Evolutionary conservation across 2,797 vertebrate species (phyloP).

Genomic region (Halcyon smyrnensis): DNA sequence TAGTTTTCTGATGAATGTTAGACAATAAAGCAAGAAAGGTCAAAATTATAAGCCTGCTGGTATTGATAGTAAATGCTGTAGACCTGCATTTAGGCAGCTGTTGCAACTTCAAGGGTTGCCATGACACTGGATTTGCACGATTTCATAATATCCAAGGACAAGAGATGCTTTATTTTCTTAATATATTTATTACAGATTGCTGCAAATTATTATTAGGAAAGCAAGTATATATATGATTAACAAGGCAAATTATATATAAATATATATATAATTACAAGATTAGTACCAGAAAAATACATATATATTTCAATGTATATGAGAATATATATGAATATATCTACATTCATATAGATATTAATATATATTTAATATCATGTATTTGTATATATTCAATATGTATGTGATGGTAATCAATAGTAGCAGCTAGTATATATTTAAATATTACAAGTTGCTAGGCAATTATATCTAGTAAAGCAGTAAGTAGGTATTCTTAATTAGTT

Average conservation of each 20-base stretch:
- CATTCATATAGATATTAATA: no score
- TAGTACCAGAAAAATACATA: not conserved
- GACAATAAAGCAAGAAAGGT: not conserved
- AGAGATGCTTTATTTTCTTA: not conserved
- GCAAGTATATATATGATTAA: not conserved
- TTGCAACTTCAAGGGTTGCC: rapidly evolving
- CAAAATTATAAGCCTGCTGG: not conserved
- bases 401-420: not conserved
- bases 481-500: not conserved
- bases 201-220: not conserved
- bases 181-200: not conserved
- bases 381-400: no score
- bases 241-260: not conserved
- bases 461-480: not conserved
- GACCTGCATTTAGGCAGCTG: not conserved
- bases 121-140: not conserved
- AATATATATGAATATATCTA: no score
- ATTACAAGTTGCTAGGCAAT: not conserved
- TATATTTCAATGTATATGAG: not conserved
- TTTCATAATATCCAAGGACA: not conserved
- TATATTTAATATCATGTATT: no score
- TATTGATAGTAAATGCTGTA: not conserved
- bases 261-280: not conserved
- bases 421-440: not conserved
- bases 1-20: not conserved